These are phyloP conservation scores for Phoxinus phoxinus DNA, from an alignment of 2,113 vertebrate genomes.

Conservation along the genomic window DNA sequence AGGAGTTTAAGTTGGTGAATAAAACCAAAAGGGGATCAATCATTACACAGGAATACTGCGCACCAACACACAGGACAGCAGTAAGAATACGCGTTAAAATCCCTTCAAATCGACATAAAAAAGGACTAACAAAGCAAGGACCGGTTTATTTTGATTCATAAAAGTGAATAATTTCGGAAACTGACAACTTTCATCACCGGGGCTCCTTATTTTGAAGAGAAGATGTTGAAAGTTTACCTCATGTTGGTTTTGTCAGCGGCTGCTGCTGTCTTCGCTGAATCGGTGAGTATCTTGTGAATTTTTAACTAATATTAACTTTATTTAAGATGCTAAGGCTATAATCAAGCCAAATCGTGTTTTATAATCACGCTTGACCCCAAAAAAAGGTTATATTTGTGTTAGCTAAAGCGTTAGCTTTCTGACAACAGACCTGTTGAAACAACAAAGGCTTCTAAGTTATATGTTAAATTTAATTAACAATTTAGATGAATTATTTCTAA, in stretches of 20 bases:
- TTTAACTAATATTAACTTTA: neutral
- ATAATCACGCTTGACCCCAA: neutral
- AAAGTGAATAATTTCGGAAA: neutral
- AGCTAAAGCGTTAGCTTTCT: neutral
- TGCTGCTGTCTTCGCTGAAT: conserved; percentile 73
- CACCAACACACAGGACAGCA: fast-evolving
- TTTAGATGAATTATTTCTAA: neutral
- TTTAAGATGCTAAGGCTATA: neutral
- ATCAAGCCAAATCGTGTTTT: neutral
- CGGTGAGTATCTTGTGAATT: conserved; percentile 70
- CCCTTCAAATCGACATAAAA: neutral
- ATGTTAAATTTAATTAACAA: neutral
- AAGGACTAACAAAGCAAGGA: conserved; percentile 18
- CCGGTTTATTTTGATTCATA: neutral
- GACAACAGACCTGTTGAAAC: conserved; percentile 8
- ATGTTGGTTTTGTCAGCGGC: conserved; percentile 66
- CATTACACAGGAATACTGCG: neutral
- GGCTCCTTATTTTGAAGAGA: conserved; percentile 28
- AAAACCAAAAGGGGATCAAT: conserved; percentile 27
- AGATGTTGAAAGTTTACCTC: conserved; percentile 71
- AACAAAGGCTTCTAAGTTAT: neutral
- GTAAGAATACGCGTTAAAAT: neutral
- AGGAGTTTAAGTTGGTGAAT: conserved; percentile 9
- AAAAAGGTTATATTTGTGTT: neutral
- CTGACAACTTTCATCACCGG: neutral